These are phyloP conservation scores for Mechanitis mazaeus DNA, from an alignment of 2,888 invertebrate species.

Conservation along the genomic window DNA sequence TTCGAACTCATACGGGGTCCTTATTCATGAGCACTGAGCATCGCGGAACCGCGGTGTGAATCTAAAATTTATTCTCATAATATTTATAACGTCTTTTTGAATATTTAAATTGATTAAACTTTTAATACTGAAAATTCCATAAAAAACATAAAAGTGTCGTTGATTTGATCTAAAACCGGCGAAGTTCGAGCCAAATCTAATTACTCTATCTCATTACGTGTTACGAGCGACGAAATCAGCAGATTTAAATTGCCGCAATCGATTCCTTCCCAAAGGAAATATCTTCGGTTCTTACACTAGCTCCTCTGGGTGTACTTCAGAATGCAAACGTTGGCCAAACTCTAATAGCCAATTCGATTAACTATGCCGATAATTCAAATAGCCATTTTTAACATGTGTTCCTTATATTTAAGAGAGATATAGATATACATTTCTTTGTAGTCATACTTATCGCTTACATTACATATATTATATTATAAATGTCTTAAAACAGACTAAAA, in stretches of 20 bases:
- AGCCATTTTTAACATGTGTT: neutral
- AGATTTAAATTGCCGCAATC: slow-evolving; percentile 51
- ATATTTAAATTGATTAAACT: neutral
- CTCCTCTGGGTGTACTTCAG: slow-evolving; percentile 26
- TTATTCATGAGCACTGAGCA: no score
- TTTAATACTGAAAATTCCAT: neutral
- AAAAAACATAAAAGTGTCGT: neutral
- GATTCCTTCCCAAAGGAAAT: slow-evolving; percentile 39
- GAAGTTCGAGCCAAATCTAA: slow-evolving; percentile 50
- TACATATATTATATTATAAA: no score
- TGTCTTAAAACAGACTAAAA: no score
- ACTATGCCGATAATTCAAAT: slow-evolving; percentile 17
- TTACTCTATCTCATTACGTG: slow-evolving; percentile 58
- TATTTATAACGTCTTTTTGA: no score
- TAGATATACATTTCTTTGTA: no score
- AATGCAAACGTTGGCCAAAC: slow-evolving; percentile 19
- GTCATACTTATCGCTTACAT: no score
- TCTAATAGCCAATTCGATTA: slow-evolving; percentile 25
- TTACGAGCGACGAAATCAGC: slow-evolving; percentile 51
- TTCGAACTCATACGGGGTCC: no score
- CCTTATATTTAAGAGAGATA: no score
- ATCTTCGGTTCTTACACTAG: slow-evolving; percentile 19
- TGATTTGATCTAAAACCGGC: slow-evolving; percentile 20
- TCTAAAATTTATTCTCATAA: no score
- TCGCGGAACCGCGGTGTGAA: no score